phyloP scores from a whole-genome alignment of 2,888 invertebrate genomes.

The Nematopogon swammerdamellus region DNA sequence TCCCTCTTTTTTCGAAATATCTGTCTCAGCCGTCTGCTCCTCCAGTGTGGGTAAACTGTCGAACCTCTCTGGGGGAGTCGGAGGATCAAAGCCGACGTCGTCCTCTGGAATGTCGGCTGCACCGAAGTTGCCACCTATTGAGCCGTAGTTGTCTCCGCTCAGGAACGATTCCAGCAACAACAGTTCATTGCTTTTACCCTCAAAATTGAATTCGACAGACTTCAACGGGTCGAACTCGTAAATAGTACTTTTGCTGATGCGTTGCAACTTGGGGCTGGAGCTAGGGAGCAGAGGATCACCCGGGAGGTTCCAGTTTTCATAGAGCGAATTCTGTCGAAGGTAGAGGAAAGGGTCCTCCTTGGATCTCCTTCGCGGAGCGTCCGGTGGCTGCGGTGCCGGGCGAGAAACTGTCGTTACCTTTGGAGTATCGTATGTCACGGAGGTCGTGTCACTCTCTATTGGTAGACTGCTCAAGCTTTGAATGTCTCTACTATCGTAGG shows the following conservation, averaged over 20 bases:
- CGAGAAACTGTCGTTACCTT: constrained; percentile 23
- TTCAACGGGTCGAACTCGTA: constrained; percentile 70
- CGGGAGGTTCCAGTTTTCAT: constrained; percentile 40
- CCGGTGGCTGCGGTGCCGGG: constrained; percentile 21
- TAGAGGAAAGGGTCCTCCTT: constrained; percentile 25
- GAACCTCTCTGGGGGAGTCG: constrained; percentile 60
- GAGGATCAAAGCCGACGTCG: constrained; percentile 47
- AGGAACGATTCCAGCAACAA: constrained; percentile 64
- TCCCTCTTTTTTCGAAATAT: constrained; percentile 25
- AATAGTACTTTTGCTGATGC: constrained; percentile 59
- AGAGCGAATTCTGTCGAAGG: constrained; percentile 35
- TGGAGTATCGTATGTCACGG: constrained; percentile 38
- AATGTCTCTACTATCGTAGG: constrained; percentile 31
- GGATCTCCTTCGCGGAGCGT: constrained; percentile 30
- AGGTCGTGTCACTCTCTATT: constrained; percentile 17
- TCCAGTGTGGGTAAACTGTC: constrained; percentile 58
- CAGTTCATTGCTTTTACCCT: constrained; percentile 58
- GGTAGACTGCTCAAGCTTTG: constrained; percentile 16
- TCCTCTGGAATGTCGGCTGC: constrained; percentile 38
- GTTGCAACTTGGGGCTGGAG: constrained; percentile 12
- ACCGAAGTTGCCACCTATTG: constrained; percentile 46
- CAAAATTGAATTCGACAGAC: constrained; percentile 22
- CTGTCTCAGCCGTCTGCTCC: constrained; percentile 23
- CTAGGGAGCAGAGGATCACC: constrained; percentile 14
- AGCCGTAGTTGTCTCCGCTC: constrained; percentile 66